Conservation (phyloP, 1,140 invertebrate species). For the Pentalonia nigronervosa region DNA sequence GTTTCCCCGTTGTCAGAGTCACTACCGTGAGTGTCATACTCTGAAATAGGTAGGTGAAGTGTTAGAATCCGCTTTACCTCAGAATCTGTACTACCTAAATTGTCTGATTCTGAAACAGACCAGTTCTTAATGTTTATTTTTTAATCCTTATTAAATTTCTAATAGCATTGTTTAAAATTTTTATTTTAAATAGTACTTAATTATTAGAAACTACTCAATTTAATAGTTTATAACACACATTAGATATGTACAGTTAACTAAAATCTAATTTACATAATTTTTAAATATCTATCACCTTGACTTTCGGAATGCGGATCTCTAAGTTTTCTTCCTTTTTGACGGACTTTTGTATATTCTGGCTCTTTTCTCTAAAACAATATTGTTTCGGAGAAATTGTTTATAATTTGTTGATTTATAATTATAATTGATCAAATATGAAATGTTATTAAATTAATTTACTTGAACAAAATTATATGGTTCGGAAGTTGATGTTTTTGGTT, state of each 20-base stretch:
- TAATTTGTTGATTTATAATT: background rate
- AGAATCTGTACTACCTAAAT: conserved; percentile 84
- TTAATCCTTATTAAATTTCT: background rate
- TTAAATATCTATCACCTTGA: conserved; percentile 71
- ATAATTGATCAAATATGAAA: background rate
- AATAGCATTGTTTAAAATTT: background rate
- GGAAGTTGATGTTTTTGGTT: conserved; percentile 69
- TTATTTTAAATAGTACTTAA: background rate
- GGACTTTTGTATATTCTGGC: conserved; percentile 80
- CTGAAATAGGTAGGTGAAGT: conserved; percentile 86
- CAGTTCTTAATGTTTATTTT: conserved; percentile 36
- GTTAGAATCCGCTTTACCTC: conserved; percentile 88
- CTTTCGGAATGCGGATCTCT: conserved; percentile 80
- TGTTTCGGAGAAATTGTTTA: background rate
- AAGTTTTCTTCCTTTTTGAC: conserved; percentile 78
- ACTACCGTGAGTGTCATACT: conserved; percentile 80
- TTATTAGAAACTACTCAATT: background rate
- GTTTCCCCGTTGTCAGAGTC: conserved; percentile 71
- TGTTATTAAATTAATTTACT: conserved; percentile 63
- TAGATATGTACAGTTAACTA: background rate
- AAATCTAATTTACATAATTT: background rate
- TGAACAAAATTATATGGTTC: conserved; percentile 69
- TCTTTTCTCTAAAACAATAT: conserved; percentile 72
- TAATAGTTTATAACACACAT: background rate
- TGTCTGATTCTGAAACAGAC: conserved; percentile 80